phyloP scores from a whole-genome alignment of 2,797 vertebrate species.

The Argentina silus region DNA sequence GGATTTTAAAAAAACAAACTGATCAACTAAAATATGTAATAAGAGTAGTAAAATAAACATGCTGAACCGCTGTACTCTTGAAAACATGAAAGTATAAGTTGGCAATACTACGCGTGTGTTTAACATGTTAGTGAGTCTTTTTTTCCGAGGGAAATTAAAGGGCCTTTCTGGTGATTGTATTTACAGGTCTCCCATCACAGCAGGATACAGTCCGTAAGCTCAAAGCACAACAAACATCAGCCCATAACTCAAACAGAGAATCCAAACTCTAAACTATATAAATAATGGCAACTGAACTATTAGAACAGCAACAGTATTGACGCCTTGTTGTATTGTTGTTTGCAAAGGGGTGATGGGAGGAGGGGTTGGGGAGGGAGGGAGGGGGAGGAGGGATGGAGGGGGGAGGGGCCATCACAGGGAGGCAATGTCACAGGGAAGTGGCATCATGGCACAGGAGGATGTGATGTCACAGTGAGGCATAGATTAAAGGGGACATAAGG shows the following conservation, averaged over 20 bases:
- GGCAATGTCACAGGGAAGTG: slow-evolving; percentile 5
- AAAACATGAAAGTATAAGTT: slow-evolving; percentile 38
- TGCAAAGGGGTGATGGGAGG: not conserved
- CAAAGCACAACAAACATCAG: not conserved
- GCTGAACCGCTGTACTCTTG: slow-evolving; percentile 20
- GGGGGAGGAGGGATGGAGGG: not conserved
- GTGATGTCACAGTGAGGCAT: slow-evolving; percentile 66
- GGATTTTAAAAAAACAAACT: slow-evolving; percentile 25
- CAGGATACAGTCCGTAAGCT: slow-evolving; percentile 38
- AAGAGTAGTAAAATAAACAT: slow-evolving; percentile 29
- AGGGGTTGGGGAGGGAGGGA: slow-evolving; percentile 18
- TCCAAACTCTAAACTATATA: not conserved
- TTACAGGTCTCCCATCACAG: slow-evolving; percentile 27
- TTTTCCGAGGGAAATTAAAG: slow-evolving; percentile 18
- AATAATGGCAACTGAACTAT: not conserved
- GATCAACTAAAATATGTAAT: slow-evolving; percentile 41
- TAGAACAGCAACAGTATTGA: slow-evolving; percentile 1
- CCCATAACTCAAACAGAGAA: not conserved
- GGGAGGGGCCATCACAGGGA: slow-evolving; percentile 34
- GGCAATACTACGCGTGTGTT: slow-evolving; percentile 3
- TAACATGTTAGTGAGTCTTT: not conserved
- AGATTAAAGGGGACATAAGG: slow-evolving; percentile 53
- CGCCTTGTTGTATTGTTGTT: not conserved
- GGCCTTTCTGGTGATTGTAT: not conserved
- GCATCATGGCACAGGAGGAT: slow-evolving; percentile 42